Percentiles rank a stretch among this genome's conserved stretches.
These are phyloP conservation scores for Platycercus adscitus DNA, from an alignment of 2,113 vertebrate genomes.

Conservation along the genomic window DNA sequence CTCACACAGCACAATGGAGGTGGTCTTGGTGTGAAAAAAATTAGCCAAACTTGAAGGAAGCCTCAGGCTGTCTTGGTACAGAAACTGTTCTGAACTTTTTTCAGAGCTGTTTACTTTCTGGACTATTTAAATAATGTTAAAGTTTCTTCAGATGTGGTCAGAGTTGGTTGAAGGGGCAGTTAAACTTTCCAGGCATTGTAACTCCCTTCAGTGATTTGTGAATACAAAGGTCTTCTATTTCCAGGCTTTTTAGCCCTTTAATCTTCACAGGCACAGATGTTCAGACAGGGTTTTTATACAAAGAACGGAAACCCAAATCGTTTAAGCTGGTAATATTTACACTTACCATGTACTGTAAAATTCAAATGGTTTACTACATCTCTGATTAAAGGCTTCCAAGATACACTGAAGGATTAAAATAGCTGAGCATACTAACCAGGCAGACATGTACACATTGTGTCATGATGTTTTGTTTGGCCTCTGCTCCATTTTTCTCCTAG, in stretches of 20 bases:
- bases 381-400: slow-evolving; percentile 50
- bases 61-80: background rate
- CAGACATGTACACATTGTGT: slow-evolving; percentile 34
- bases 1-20: background rate
- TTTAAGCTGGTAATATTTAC: slow-evolving; percentile 56
- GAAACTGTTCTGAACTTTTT: background rate
- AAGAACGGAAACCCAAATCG: slow-evolving; percentile 28
- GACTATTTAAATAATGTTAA: slow-evolving; percentile 40
- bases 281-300: slow-evolving; percentile 48
- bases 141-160: slow-evolving; percentile 57
- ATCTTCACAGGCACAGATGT: slow-evolving; percentile 55
- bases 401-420: slow-evolving; percentile 31
- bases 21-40: slow-evolving; percentile 23
- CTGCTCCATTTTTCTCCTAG: background rate
- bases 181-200: slow-evolving; percentile 29
- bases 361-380: slow-evolving; percentile 4
- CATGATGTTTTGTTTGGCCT: slow-evolving; percentile 57
- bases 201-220: slow-evolving; percentile 47
- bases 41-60: background rate
- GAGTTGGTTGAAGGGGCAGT: slow-evolving; percentile 20
- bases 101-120: slow-evolving; percentile 17
- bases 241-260: slow-evolving; percentile 47
- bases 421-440: background rate
- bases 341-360: background rate
- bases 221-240: slow-evolving; percentile 67